Evolutionary conservation across 2,797 vertebrate genomes (phyloP).

Genomic region (Phataginus tetradactyla): DNA sequence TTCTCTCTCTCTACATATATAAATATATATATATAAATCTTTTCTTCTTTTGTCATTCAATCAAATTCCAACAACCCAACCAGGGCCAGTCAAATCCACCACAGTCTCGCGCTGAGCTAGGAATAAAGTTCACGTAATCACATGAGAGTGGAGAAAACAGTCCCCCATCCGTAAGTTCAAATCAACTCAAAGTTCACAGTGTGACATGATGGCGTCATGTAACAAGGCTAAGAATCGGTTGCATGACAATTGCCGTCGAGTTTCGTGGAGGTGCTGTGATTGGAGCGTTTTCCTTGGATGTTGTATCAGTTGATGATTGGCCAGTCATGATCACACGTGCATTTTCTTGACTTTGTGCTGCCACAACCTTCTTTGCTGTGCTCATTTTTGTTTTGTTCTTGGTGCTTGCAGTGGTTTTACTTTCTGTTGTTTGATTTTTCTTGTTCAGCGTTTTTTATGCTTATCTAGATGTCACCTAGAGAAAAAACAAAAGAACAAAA

Average conservation of each 20-base stretch:
- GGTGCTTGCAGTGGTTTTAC: constrained; percentile 90
- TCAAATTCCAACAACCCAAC: constrained; percentile 91
- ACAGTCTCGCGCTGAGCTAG: constrained; percentile 91
- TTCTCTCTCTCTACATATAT: constrained; percentile 86
- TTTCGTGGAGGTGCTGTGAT: constrained; percentile 92
- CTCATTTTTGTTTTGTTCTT: constrained; percentile 89
- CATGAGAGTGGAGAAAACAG: constrained; percentile 91
- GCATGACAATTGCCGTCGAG: constrained; percentile 91
- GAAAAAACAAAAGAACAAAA: constrained; percentile 84
- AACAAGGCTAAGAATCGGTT: constrained; percentile 91
- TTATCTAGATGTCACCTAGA: constrained; percentile 90
- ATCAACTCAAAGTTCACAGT: constrained; percentile 91
- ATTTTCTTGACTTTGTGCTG: constrained; percentile 90
- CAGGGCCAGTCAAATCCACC: constrained; percentile 91
- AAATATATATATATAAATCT: constrained; percentile 89
- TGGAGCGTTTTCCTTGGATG: constrained; percentile 92
- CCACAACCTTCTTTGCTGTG: constrained; percentile 90
- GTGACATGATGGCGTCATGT: constrained; percentile 93
- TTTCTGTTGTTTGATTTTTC: constrained; percentile 89
- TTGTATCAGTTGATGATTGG: constrained; percentile 92
- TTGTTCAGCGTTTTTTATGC: constrained; percentile 88
- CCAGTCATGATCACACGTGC: constrained; percentile 92
- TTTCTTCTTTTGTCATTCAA: constrained; percentile 93
- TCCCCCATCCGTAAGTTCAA: constrained; percentile 92
- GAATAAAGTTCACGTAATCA: constrained; percentile 92